phyloP scores from a whole-genome alignment of 2,113 vertebrate species.

The Anthoscopus minutus region DNA sequence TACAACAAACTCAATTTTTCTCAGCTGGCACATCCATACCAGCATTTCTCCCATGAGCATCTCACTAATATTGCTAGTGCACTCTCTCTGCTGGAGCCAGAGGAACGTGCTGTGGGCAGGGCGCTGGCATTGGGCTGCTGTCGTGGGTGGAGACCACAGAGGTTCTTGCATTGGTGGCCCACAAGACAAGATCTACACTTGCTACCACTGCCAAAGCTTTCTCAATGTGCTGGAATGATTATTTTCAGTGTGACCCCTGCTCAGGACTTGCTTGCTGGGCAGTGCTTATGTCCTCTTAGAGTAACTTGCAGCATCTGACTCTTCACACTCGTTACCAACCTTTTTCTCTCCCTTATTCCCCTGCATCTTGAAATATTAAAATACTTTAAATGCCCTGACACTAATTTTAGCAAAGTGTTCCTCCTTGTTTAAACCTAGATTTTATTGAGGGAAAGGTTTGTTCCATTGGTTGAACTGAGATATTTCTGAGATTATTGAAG shows the following conservation, averaged over 20 bases:
- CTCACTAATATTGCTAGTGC: fast-evolving
- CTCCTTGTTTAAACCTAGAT: not conserved
- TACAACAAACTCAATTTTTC: not conserved
- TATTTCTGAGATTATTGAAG: not conserved
- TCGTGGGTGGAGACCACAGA: not conserved
- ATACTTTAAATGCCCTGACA: not conserved
- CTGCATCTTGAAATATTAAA: not conserved
- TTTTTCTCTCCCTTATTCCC: not conserved
- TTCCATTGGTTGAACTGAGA: not conserved
- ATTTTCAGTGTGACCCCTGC: not conserved
- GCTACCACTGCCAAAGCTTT: not conserved
- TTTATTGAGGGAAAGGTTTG: not conserved
- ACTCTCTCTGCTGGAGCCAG: not conserved
- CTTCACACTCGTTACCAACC: not conserved
- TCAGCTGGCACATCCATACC: not conserved
- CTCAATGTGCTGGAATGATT: not conserved
- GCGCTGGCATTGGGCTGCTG: not conserved
- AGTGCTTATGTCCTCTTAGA: not conserved
- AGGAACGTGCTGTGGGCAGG: not conserved
- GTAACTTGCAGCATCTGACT: not conserved
- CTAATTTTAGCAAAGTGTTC: not conserved
- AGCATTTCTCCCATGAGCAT: not conserved
- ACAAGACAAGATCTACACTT: not conserved
- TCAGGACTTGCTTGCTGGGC: not conserved
- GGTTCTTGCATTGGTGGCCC: not conserved